Conservation (phyloP, 2,797 vertebrate species). For the Todus mexicanus region DNA sequence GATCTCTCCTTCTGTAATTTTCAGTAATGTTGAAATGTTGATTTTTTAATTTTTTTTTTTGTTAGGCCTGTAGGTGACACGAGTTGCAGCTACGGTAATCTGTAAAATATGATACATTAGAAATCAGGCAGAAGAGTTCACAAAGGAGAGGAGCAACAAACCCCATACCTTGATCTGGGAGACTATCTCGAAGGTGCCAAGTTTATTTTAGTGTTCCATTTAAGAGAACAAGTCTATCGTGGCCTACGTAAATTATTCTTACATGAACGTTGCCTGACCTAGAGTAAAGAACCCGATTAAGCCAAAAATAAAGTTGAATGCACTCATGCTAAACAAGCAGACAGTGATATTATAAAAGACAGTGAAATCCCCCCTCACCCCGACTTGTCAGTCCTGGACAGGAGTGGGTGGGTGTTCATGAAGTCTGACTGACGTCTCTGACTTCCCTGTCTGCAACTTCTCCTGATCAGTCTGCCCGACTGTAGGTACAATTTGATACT, state of each 20-base stretch:
- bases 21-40: not conserved
- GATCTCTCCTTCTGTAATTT: not conserved
- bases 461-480: not conserved
- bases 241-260: not conserved
- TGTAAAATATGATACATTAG: rapidly evolving
- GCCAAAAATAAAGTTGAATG: not conserved
- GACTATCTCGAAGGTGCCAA: not conserved
- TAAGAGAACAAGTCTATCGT: not conserved
- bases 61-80: not conserved
- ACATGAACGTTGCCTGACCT: not conserved
- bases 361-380: too few species aligned
- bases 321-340: not conserved
- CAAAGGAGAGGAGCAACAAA: not conserved
- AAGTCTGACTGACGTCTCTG: not conserved
- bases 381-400: not conserved
- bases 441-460: not conserved
- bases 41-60: not conserved
- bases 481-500: not conserved
- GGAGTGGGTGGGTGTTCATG: not conserved
- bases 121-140: not conserved
- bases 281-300: not conserved
- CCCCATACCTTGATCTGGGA: not conserved
- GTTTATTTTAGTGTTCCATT: not conserved
- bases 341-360: not conserved
- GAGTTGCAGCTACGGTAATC: not conserved